phyloP scores from a whole-genome alignment of 2,797 vertebrate species.

The Dryobates pubescens region DNA sequence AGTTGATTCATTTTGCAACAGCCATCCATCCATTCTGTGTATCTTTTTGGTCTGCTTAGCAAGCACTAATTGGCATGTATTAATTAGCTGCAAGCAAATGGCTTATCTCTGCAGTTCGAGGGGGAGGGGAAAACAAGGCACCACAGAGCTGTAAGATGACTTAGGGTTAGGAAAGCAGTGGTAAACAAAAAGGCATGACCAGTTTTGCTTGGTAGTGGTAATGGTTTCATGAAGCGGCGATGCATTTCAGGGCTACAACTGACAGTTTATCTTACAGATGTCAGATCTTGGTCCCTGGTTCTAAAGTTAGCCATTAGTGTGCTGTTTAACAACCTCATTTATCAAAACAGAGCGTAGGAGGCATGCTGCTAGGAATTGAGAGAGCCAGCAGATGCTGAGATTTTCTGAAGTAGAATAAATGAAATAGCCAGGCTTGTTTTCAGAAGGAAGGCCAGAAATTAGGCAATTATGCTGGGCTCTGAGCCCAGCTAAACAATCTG shows the following conservation, averaged over 20 bases:
- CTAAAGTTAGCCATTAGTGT: background rate
- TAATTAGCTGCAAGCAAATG: background rate
- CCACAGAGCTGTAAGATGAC: background rate
- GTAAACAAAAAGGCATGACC: background rate
- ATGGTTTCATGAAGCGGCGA: background rate
- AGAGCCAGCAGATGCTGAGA: background rate
- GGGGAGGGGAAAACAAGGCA: background rate
- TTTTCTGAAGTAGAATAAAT: conserved; percentile 27
- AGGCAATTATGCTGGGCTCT: background rate
- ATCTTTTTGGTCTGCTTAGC: background rate
- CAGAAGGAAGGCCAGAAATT: conserved; percentile 10
- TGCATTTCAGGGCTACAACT: background rate
- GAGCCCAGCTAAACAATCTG: conserved; percentile 4
- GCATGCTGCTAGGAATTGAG: background rate
- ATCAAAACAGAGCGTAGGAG: background rate
- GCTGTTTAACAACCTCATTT: conserved; percentile 16
- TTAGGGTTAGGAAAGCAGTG: background rate
- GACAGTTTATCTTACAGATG: background rate
- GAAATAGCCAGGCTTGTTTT: conserved; percentile 17
- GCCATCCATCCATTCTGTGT: background rate
- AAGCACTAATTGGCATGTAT: background rate
- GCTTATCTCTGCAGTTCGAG: background rate
- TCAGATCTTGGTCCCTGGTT: background rate
- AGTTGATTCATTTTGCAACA: background rate
- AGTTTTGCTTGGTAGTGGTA: background rate